phyloP scores from a whole-genome alignment of 2,888 invertebrate genomes.

The Lycia hirtaria region DNA sequence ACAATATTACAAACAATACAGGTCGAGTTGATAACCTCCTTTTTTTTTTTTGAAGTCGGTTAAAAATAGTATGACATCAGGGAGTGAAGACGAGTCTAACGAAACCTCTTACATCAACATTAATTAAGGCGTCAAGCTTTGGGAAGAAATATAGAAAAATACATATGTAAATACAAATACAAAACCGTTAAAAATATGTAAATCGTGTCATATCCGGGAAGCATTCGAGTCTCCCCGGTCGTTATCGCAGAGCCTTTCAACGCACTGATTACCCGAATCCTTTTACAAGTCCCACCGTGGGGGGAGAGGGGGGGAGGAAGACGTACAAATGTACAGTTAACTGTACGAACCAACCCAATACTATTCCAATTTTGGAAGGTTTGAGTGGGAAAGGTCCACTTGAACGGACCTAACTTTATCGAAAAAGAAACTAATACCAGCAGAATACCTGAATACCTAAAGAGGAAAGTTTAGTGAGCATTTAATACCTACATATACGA shows the following conservation, averaged over 20 bases:
- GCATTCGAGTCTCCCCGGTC: slow-evolving; percentile 22
- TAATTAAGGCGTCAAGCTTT: too few relatives aligned
- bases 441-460: too few relatives aligned
- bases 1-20: too few relatives aligned
- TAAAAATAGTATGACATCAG: too few relatives aligned
- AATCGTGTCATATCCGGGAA: slow-evolving; percentile 32
- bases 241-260: slow-evolving; percentile 31
- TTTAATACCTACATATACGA: too few relatives aligned
- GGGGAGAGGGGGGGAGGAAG: too few relatives aligned
- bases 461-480: too few relatives aligned
- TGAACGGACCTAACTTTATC: neutral
- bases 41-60: too few relatives aligned
- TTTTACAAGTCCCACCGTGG: slow-evolving; percentile 23
- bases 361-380: neutral
- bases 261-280: slow-evolving; percentile 24
- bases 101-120: neutral
- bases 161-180: too few relatives aligned
- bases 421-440: neutral
- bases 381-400: slow-evolving; percentile 2
- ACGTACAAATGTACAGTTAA: slow-evolving; percentile 6
- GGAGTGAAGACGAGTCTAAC: too few relatives aligned
- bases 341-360: neutral
- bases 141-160: too few relatives aligned
- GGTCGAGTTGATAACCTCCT: too few relatives aligned
- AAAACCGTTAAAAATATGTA: slow-evolving; percentile 25